Base-by-base conservation (phyloP, 2,888 invertebrate species). In the Dicranocentrus wangi region DNA sequence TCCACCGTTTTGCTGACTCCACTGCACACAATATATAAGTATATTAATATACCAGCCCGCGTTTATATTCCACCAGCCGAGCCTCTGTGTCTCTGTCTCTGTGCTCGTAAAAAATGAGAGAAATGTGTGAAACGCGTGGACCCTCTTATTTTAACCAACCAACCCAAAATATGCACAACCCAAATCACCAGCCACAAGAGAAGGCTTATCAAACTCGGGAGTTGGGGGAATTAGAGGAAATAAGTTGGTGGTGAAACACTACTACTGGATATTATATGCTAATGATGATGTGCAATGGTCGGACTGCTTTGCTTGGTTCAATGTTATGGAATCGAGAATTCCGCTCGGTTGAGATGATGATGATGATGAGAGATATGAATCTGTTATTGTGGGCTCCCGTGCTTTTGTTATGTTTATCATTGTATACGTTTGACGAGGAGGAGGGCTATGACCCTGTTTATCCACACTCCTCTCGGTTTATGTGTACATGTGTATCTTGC, bases 361-460 rank as follows among this genome's bases (percentile, higher is more conserved):
- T 70, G 39, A 70, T 53, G 66, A 60, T 58, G 42, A 76, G 47
- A 68, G 75, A 76, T 76, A 76, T 27, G 68, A 76, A 66, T 58
- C 75, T 68, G 60, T 51, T 65, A 65, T 61, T 72, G 32, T 63
- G 61, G 61, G 61, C 65, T 2, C 42, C 65, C 43, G 28, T 61
- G 25, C 42, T 25, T 25, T 72, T 61, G 21, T 55, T 43, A 51
- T 75, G 19, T 28, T 53, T 42, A 63, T 73, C 72, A 72, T 28
- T 32, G 55, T n/a, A 61, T 28, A 58, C 32, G 32, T n/a, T n/a
- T n/a, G n/a, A n/a, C n/a, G n/a, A n/a, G n/a, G 25, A 39, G 1
- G 27, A 53, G 75, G 75, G 75, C 75, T 76, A 66, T 60, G 66
- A 76, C 66, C 75, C 73, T 73, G 53, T 63, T 72, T 51, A 0